These are phyloP conservation scores for Drosophila longiperda DNA, from an alignment of 2,888 invertebrate genomes.

Conservation along the genomic window DNA sequence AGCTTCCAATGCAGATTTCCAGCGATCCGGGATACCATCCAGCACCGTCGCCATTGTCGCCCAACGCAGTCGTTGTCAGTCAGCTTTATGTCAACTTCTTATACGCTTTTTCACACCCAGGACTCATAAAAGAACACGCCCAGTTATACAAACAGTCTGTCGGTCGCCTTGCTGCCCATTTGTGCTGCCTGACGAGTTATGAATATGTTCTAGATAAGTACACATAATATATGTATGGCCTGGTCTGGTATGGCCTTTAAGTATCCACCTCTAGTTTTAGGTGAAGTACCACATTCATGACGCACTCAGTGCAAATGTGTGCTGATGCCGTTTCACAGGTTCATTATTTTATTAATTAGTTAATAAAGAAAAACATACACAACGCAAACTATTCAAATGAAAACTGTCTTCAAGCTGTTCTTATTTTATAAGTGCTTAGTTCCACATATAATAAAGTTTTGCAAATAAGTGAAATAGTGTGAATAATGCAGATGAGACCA, in stretches of 20 bases:
- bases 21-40: conserved; percentile 50
- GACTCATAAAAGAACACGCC: conserved; percentile 79
- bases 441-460: background rate
- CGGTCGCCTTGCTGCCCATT: conserved; percentile 57
- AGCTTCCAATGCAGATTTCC: conserved; percentile 77
- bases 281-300: conserved; percentile 25
- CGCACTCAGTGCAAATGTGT: conserved; percentile 16
- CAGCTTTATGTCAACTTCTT: conserved; percentile 82
- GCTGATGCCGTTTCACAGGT: conserved; percentile 4
- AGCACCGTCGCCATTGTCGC: conserved; percentile 46
- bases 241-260: conserved; percentile 25
- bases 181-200: conserved; percentile 72
- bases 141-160: conserved; percentile 18
- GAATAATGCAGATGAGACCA: background rate
- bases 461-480: background rate
- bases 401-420: background rate
- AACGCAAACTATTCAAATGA: background rate
- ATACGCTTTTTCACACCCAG: conserved; percentile 85
- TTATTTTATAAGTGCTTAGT: background rate
- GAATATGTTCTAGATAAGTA: conserved; percentile 56
- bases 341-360: conserved; percentile 64
- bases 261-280: conserved; percentile 15
- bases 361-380: background rate
- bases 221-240: conserved; percentile 24
- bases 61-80: conserved; percentile 28